Evolutionary conservation across 2,797 vertebrate species (phyloP).

Genomic region (Parauchenoglanis ngamensis): DNA sequence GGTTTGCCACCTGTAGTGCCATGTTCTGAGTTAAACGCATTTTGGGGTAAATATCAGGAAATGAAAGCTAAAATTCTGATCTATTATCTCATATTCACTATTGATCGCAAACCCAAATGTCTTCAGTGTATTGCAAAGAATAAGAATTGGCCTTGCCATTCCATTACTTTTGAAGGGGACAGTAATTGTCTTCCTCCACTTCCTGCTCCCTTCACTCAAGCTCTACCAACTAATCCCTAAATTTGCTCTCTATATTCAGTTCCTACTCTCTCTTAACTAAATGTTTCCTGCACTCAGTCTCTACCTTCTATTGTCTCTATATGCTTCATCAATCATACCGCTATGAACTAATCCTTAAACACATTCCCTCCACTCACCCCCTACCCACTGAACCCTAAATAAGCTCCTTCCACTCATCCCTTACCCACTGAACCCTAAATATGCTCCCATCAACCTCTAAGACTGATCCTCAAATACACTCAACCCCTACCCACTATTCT

Average conservation of each 20-base stretch:
- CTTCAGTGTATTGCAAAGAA: neutral
- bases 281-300: neutral
- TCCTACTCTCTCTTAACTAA: neutral
- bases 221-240: neutral
- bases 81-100: neutral
- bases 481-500: neutral
- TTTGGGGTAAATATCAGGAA: neutral
- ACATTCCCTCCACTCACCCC: neutral
- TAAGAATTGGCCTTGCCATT: neutral
- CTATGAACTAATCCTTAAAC: neutral
- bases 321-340: neutral
- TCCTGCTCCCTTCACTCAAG: neutral
- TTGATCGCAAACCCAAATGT: neutral
- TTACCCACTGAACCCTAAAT: neutral
- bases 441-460: too few relatives aligned
- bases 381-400: neutral
- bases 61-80: neutral
- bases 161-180: neutral
- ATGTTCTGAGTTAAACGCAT: neutral
- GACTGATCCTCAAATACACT: too few relatives aligned
- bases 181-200: neutral
- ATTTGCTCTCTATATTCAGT: neutral
- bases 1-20: neutral
- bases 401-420: neutral
- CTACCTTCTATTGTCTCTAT: neutral